Evolutionary conservation across 2,888 invertebrate species (phyloP).

Genomic region (Drosophila stalkeri): DNA sequence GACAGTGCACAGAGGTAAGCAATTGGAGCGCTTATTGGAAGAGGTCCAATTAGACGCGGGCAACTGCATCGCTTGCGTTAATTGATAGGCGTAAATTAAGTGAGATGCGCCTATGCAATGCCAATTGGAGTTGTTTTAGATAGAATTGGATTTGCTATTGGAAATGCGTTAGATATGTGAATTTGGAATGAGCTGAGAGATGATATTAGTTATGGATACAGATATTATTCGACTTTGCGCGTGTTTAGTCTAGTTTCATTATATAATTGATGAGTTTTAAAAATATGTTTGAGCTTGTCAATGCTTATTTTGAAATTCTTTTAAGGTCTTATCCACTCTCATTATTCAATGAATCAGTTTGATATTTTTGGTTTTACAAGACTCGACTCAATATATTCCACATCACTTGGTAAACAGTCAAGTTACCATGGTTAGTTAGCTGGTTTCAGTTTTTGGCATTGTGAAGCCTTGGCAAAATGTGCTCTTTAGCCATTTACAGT

Average conservation of each 20-base stretch:
- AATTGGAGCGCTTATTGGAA: constrained; percentile 3
- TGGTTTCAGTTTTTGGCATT: not conserved
- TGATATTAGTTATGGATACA: not conserved
- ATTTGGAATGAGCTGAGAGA: not conserved
- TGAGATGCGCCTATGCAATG: not conserved
- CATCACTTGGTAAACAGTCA: not conserved
- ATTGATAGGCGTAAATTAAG: not conserved
- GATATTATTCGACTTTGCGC: not conserved
- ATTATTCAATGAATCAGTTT: not conserved
- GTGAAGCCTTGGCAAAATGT: not conserved
- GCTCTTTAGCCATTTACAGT: constrained; percentile 33
- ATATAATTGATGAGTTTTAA: not conserved
- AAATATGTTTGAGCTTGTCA: too few species aligned
- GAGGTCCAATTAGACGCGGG: not conserved
- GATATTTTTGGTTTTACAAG: not conserved
- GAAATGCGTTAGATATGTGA: too few species aligned
- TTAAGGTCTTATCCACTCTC: not conserved
- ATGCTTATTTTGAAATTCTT: not conserved
- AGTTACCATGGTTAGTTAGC: not conserved
- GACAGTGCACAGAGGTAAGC: constrained; percentile 18
- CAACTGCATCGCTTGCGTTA: not conserved
- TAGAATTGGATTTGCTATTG: not conserved
- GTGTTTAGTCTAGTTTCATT: not conserved
- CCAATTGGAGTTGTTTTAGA: not conserved
- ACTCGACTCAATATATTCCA: not conserved